Conservation (phyloP, 2,888 invertebrate genomes). For the Drosophila longiperda region DNA sequence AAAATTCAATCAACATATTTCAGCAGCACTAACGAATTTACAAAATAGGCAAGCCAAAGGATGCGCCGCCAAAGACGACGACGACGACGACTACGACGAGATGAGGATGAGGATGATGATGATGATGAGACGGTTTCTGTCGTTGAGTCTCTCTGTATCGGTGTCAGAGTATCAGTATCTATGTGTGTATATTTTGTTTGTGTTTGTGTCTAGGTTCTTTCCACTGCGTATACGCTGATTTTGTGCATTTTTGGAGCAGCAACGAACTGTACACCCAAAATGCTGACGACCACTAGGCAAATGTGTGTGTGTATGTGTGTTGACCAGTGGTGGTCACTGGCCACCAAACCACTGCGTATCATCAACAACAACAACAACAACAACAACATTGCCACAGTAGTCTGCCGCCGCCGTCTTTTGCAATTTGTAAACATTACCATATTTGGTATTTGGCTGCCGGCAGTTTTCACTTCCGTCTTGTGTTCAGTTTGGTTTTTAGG, state of each 20-base stretch:
- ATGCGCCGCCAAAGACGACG: constrained; percentile 61
- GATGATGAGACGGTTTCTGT: constrained; percentile 51
- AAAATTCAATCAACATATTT: constrained; percentile 82
- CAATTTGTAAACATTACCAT: constrained; percentile 83
- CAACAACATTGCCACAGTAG: constrained; percentile 4
- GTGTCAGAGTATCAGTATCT: constrained; percentile 41
- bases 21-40: constrained; percentile 82
- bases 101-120: constrained; percentile 27
- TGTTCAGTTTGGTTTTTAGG: constrained; percentile 27
- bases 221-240: constrained; percentile 64
- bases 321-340: constrained; percentile 53
- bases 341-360: constrained; percentile 41
- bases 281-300: constrained; percentile 58
- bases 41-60: constrained; percentile 82
- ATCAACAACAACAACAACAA: constrained; percentile 22
- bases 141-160: constrained; percentile 40
- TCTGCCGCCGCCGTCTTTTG: constrained; percentile 59
- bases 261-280: constrained; percentile 20
- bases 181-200: background rate
- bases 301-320: constrained; percentile 36
- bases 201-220: background rate
- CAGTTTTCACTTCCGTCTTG: constrained; percentile 61
- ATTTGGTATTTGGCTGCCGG: constrained; percentile 70
- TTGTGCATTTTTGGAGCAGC: constrained; percentile 70
- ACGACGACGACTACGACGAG: constrained; percentile 12